phyloP scores from a whole-genome alignment of 2,888 invertebrate genomes.

The Drosophila recens region DNA sequence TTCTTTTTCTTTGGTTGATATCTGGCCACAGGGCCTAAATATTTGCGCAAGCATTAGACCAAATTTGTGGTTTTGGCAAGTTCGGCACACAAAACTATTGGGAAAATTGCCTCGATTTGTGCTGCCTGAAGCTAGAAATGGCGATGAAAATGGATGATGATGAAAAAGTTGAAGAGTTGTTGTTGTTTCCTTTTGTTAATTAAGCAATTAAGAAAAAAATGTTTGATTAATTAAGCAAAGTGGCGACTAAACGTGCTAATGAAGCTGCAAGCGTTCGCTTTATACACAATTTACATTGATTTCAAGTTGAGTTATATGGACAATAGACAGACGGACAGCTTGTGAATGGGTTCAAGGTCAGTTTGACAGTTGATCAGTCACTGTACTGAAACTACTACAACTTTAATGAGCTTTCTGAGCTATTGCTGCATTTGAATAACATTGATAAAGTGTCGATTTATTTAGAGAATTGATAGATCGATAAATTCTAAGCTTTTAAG shows the following conservation, averaged over 20 bases:
- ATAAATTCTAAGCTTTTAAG: not conserved
- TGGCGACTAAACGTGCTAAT: constrained; percentile 54
- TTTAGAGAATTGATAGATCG: not conserved
- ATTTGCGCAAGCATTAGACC: constrained; percentile 54
- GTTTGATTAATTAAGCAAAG: constrained; percentile 66
- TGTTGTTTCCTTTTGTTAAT: constrained; percentile 42
- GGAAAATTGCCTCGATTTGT: constrained; percentile 24
- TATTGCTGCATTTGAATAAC: not conserved
- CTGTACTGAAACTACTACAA: not conserved
- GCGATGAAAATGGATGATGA: constrained; percentile 37
- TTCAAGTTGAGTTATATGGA: constrained; percentile 26
- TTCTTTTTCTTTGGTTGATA: constrained; percentile 9
- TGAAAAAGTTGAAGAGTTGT: constrained; percentile 27
- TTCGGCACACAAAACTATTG: constrained; percentile 8
- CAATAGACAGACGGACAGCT: constrained; percentile 8
- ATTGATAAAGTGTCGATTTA: not conserved
- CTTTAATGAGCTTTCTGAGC: constrained; percentile 3
- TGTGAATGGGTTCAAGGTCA: constrained; percentile 56
- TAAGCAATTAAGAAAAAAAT: constrained; percentile 69
- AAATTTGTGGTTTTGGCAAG: constrained; percentile 2
- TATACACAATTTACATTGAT: constrained; percentile 58
- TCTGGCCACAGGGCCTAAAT: constrained; percentile 37
- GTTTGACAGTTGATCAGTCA: constrained; percentile 9
- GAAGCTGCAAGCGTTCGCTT: constrained; percentile 41
- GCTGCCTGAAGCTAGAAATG: constrained; percentile 11